Percentiles rank a stretch among this genome's conserved stretches.
Conservation (phyloP, 2,888 invertebrate species). For the Clanis bilineata region DNA sequence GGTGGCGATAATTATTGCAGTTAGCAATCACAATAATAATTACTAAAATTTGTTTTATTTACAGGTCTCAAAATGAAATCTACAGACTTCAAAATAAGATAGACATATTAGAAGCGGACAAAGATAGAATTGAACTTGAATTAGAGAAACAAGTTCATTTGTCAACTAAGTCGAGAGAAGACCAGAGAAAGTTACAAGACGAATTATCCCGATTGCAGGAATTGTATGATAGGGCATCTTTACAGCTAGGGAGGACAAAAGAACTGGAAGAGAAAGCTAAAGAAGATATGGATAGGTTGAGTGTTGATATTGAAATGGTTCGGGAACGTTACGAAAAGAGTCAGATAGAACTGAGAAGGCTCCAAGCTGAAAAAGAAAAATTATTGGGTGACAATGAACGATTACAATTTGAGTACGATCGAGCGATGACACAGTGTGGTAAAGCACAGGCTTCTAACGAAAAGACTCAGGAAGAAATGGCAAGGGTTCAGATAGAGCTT, state of each 20-base stretch:
- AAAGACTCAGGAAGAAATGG: conserved; percentile 94
- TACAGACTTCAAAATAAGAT: conserved; percentile 94
- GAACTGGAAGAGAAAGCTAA: conserved; percentile 96
- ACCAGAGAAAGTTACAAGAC: conserved; percentile 92
- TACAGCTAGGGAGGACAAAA: conserved; percentile 92
- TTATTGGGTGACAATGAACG: conserved; percentile 91
- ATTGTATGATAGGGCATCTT: conserved; percentile 92
- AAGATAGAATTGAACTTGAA: conserved; percentile 92
- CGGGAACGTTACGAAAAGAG: conserved; percentile 94
- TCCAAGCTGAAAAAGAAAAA: conserved; percentile 93
- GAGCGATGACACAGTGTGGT: conserved; percentile 92
- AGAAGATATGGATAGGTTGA: conserved; percentile 89
- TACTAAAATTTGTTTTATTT: conserved; percentile 28
- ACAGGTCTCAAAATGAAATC: conserved; percentile 93
- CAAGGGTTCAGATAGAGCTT: conserved; percentile 91
- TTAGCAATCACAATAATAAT: conserved; percentile 10
- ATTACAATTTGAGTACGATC: conserved; percentile 92
- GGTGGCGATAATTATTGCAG: conserved; percentile 18
- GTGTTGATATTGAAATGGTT: conserved; percentile 92
- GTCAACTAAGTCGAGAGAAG: conserved; percentile 91
- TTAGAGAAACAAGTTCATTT: conserved; percentile 91
- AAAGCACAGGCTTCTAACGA: conserved; percentile 93
- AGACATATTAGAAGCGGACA: conserved; percentile 93
- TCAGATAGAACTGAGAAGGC: conserved; percentile 90
- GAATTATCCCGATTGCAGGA: conserved; percentile 93